Base-by-base conservation (phyloP, 2,113 vertebrate genomes). In the Crotalus horridus region DNA sequence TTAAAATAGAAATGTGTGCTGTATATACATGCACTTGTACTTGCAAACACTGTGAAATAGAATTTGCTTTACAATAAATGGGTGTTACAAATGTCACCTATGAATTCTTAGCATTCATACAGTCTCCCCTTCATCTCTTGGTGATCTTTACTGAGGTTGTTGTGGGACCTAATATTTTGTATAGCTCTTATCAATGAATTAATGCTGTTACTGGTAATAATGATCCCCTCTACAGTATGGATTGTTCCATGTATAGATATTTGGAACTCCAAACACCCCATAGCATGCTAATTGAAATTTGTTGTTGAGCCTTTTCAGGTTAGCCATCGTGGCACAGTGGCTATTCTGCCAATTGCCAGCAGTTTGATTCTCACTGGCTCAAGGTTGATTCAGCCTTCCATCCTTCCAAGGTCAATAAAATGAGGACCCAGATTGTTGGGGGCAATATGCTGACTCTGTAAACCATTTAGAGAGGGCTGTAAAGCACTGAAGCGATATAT, bases 261-360 rank as follows among this genome's bases (percentile, higher is more conserved):
- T 21, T 81, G 33, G 33, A 81, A 81, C 33, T 81, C 6, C 69
- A 81, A 81, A 81, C 33, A 43, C 74, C 74, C 6, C 69, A 53
- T 87, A 17, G 15, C 26, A n/a, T 87, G 86, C 58, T 91, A 54
- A 87, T 93, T 94, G 87, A 61, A 94, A 51, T 91, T 89, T 90
- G 85, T 94, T 92, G 51, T 54, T 64, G 95, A 96, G 91, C 9
- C 88, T 48, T 69, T 87, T 94, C 90, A 1, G 88, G 86, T 91
- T 94, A 81, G 64, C 93, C 33, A 6, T 69, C 4, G 29, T 69
- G n/a, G 64, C 13, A 1, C 2, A 69, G 64, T 69, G 13, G 29
- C 64, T 69, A n/a, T 17, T 69, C 29, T 33, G 29, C 29, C 29
- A n/a, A 69, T n/a, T 69, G 29, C 64, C 13, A 69, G 29, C 12